phyloP scores from a whole-genome alignment of 2,797 vertebrate genomes.

The Tadarida brasiliensis region DNA sequence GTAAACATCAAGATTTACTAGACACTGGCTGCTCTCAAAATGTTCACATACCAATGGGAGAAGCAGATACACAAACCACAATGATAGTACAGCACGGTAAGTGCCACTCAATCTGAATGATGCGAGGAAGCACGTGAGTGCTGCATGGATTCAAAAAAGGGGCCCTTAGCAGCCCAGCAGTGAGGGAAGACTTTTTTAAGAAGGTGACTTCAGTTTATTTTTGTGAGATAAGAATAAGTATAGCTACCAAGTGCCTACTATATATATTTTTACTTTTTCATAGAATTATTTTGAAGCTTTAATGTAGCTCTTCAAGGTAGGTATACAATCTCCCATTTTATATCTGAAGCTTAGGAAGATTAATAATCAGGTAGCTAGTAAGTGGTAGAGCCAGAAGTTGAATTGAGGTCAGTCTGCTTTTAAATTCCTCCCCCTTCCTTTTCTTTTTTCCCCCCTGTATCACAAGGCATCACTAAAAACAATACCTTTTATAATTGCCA shows the following conservation, averaged over 20 bases:
- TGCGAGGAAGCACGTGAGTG: neutral
- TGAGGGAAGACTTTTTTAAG: slow-evolving; percentile 17
- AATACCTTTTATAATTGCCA: neutral
- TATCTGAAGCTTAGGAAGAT: slow-evolving; percentile 43
- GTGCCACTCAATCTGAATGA: neutral
- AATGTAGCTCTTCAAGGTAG: neutral
- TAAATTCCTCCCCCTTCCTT: neutral
- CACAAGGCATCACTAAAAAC: slow-evolving; percentile 23
- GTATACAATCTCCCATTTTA: slow-evolving; percentile 54
- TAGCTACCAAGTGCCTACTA: slow-evolving; percentile 41
- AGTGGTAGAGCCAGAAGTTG: slow-evolving; percentile 19
- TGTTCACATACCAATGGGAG: neutral
- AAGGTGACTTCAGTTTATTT: slow-evolving; percentile 21
- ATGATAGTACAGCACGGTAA: neutral
- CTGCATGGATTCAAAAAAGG: neutral
- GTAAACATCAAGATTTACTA: slow-evolving; percentile 3
- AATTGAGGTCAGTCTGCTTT: slow-evolving; percentile 48
- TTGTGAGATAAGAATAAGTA: slow-evolving; percentile 32
- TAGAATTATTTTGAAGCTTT: slow-evolving; percentile 50
- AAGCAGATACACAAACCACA: neutral
- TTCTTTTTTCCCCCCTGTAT: neutral
- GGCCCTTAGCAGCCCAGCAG: neutral
- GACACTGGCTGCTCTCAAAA: slow-evolving; percentile 23
- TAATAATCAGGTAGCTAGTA: slow-evolving; percentile 21
- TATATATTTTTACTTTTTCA: slow-evolving; percentile 32